Evolutionary conservation across 1,140 invertebrate genomes (phyloP).

Genomic region (Drosophila ambigua): DNA sequence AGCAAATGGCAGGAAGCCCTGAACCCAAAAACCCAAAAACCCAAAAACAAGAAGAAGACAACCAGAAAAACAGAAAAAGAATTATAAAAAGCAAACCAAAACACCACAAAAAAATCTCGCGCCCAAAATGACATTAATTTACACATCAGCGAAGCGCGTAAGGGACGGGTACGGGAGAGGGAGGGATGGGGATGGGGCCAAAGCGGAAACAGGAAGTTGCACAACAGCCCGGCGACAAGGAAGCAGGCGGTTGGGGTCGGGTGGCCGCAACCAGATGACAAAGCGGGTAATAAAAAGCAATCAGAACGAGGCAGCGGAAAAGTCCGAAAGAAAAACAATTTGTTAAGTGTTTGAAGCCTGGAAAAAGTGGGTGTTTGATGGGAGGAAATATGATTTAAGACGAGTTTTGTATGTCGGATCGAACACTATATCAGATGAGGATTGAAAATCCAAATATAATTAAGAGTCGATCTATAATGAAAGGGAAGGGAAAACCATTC

Average conservation of each 20-base stretch:
- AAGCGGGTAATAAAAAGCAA: conserved; percentile 74
- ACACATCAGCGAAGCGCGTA: conserved; percentile 78
- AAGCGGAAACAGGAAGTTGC: conserved; percentile 60
- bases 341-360: conserved; percentile 53
- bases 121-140: conserved; percentile 80
- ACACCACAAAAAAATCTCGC: conserved; percentile 49
- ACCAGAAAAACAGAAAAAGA: conserved; percentile 2
- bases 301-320: conserved; percentile 31
- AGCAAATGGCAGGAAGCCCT: conserved; percentile 56
- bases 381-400: conserved; percentile 13
- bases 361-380: conserved; percentile 2
- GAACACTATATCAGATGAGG: background rate
- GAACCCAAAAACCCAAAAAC: conserved; percentile 56
- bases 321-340: conserved; percentile 52
- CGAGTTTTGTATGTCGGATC: background rate
- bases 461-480: too few relatives aligned
- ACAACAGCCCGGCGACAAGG: conserved; percentile 53
- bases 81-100: conserved; percentile 18
- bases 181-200: background rate
- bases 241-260: conserved; percentile 33
- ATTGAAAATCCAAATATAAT: background rate
- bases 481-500: too few relatives aligned
- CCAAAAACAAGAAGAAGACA: conserved; percentile 11
- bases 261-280: conserved; percentile 56
- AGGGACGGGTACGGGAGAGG: background rate